Evolutionary conservation across 2,888 invertebrate species (phyloP), one percentile per base, ranked within the genome.

Genomic region (Xestoiulus laeticollis): DNA sequence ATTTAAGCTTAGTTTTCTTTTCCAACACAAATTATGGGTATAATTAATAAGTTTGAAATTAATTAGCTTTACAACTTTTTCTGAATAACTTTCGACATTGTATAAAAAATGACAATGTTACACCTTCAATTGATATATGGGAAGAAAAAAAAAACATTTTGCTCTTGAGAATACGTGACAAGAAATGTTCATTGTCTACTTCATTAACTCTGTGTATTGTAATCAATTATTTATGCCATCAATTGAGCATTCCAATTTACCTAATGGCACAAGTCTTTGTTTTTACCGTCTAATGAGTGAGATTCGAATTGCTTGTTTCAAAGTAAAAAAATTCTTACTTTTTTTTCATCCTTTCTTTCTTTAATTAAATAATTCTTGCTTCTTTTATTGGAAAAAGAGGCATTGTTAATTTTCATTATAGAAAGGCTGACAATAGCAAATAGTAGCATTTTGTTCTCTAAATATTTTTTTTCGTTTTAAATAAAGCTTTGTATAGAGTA

Each of bases 201-300:
- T 78, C 78, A 78, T 78, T 78, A 78, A 30, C 30, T 22, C 26
- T 6, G 26, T 26, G 78, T 14, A 1, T 78, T 78, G 78, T 14
- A 78, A 78, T 78, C 30, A 78, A 78, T 78, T 78, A 78, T 78
- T 30, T 30, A 78, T 12, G 78, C 78, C 30, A 30, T 30, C 30
- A 78, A 78, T 78, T 78, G 26, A 78, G 78, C 10, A 78, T 78
- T 78, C 22, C 30, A 30, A 78, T 30, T 78, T 78, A 78, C 78
- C 30, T 30, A 30, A 78, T 30, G 78, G 30, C 30, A 14, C 10
- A 30, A 12, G 30, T 30, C 26, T 30, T 78, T 78, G 26, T 78
- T 30, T 78, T 30, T 14, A 19, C 30, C 26, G 26, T 22, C 68
- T 68, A 68, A 68, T 68, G 68, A 68, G 68, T 22, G 22, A 26